Evolutionary conservation across 2,113 vertebrate species (phyloP).

Genomic region (Ptychochromis oligacanthus): DNA sequence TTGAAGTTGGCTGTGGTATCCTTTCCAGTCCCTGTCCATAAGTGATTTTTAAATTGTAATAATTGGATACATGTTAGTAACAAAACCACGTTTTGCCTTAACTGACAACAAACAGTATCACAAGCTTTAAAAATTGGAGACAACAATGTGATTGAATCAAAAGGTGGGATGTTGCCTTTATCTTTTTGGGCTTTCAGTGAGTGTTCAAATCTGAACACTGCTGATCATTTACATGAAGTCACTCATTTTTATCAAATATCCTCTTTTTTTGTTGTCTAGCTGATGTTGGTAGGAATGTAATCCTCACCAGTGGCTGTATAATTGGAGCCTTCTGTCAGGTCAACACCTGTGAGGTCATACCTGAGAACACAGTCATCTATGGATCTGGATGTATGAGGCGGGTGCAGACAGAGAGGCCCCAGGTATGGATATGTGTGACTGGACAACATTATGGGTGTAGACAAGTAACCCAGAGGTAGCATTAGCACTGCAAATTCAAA

Average conservation of each 20-base stretch:
- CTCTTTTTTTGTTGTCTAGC: conserved; percentile 73
- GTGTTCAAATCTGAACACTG: not conserved
- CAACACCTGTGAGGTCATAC: conserved; percentile 95
- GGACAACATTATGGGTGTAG: not conserved
- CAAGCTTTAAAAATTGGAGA: conserved; percentile 97
- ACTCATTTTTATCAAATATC: not conserved
- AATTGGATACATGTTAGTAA: not conserved
- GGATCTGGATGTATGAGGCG: conserved; percentile 91
- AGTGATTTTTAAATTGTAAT: not conserved
- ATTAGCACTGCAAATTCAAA: not conserved
- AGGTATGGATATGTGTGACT: conserved; percentile 78
- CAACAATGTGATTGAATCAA: conserved; percentile 99
- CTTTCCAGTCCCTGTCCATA: conserved; percentile 56
- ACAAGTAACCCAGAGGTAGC: not conserved
- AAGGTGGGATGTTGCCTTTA: conserved; percentile 80
- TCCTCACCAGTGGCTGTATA: conserved; percentile 94
- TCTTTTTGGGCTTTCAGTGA: not conserved
- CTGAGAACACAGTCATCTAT: conserved; percentile 95
- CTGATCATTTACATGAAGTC: not conserved
- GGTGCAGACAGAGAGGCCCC: conserved; percentile 93
- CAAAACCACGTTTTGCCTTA: conserved; percentile 15
- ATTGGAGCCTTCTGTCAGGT: conserved; percentile 94
- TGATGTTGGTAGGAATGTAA: conserved; percentile 92
- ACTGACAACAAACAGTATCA: conserved; percentile 80
- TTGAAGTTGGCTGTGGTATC: conserved; percentile 98